Conservation (phyloP, 2,888 invertebrate genomes). For the Pogonocherus hispidulus region DNA sequence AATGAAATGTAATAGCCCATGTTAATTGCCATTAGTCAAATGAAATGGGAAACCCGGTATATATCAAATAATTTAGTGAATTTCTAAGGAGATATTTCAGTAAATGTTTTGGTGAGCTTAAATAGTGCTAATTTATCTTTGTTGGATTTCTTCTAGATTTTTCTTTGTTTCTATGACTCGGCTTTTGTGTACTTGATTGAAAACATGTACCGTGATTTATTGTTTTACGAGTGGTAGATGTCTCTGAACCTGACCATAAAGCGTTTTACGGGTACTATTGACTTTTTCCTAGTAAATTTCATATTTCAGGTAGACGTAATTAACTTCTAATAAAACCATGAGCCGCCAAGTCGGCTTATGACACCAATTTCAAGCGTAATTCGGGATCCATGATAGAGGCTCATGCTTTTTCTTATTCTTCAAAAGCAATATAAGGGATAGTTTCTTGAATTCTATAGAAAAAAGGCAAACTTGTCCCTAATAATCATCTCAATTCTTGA, state of each 20-base stretch:
- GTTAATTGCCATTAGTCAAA: no score
- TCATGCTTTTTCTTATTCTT: neutral
- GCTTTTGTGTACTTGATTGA: no score
- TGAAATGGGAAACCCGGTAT: no score
- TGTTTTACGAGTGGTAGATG: neutral
- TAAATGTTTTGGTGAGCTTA: no score
- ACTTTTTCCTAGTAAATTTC: neutral
- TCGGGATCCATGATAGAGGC: neutral
- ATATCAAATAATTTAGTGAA: no score
- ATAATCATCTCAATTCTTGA: neutral
- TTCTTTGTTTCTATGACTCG: no score
- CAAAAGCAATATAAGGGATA: neutral
- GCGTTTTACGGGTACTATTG: neutral
- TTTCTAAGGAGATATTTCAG: no score
- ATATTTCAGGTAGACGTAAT: neutral
- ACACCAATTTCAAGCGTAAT: neutral
- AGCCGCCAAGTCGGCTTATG: neutral
- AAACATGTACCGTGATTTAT: neutral
- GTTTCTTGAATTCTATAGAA: neutral
- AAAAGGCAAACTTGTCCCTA: neutral
- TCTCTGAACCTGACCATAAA: neutral
- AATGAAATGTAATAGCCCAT: no score
- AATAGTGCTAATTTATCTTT: no score
- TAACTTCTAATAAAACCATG: slow-evolving; percentile 5
- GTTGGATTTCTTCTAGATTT: no score